phyloP scores from a whole-genome alignment of 2,888 invertebrate genomes.

The Athalia rosae region DNA sequence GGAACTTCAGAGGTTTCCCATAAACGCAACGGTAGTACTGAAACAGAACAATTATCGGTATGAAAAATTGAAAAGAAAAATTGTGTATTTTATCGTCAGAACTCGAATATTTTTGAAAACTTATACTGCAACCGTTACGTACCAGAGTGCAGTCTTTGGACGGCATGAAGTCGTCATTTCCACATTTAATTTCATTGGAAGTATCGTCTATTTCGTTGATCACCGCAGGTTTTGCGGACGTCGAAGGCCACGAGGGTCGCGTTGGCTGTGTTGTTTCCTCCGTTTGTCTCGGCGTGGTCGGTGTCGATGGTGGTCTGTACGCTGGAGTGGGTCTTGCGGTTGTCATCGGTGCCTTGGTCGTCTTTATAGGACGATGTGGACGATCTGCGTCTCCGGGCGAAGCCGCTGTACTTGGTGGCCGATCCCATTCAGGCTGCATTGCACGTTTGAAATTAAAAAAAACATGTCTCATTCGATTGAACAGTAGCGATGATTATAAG shows the following conservation, averaged over 20 bases:
- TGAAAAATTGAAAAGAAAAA: constrained; percentile 18
- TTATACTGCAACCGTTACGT: constrained; percentile 47
- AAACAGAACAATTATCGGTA: constrained; percentile 56
- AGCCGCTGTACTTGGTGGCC: constrained; percentile 82
- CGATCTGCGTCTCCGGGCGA: constrained; percentile 64
- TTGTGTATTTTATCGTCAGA: constrained; percentile 20
- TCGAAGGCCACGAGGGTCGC: constrained; percentile 47
- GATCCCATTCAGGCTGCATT: constrained; percentile 86
- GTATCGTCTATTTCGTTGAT: constrained; percentile 73
- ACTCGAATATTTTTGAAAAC: neutral
- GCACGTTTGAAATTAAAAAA: neutral
- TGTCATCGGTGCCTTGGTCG: constrained; percentile 50
- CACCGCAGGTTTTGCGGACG: constrained; percentile 51
- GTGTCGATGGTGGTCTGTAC: constrained; percentile 47
- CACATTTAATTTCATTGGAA: constrained; percentile 73
- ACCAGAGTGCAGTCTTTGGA: constrained; percentile 78
- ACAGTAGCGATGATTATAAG: neutral
- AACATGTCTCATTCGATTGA: neutral
- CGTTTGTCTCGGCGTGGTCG: constrained; percentile 55
- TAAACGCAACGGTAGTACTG: constrained; percentile 92
- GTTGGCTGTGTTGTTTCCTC: constrained; percentile 58
- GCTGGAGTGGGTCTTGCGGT: constrained; percentile 48
- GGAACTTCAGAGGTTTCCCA: constrained; percentile 83
- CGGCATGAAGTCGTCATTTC: constrained; percentile 76
- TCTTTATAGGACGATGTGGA: constrained; percentile 55